phyloP scores from a whole-genome alignment of 1,140 invertebrate species.

The Neoseiulus cucumeris region DNA sequence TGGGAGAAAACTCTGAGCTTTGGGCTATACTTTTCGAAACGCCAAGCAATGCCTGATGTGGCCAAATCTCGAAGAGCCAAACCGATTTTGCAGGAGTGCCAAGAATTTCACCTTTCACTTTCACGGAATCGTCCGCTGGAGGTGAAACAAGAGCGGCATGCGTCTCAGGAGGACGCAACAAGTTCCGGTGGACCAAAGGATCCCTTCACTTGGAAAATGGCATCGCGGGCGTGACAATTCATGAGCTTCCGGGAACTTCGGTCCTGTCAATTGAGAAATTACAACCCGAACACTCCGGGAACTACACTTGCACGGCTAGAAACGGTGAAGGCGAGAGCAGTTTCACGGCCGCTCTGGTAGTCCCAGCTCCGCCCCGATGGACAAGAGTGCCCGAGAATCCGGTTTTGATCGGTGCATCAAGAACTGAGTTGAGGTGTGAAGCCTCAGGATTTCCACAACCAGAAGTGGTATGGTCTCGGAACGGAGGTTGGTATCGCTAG shows the following conservation, averaged over 20 bases:
- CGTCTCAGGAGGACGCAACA: not conserved
- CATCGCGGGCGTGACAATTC: not conserved
- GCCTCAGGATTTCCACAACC: not conserved
- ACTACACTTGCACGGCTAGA: conserved; percentile 13
- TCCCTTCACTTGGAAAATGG: not conserved
- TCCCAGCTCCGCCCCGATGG: not conserved
- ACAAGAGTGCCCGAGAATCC: not conserved
- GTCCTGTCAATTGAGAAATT: conserved; percentile 12
- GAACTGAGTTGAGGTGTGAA: not conserved
- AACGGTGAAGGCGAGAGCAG: not conserved
- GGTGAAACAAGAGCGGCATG: not conserved
- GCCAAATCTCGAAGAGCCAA: no score
- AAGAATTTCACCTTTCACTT: not conserved
- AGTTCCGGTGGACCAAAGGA: not conserved
- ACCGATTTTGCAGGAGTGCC: not conserved
- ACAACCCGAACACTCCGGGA: conserved; percentile 12
- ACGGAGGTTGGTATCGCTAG: conserved; percentile 5
- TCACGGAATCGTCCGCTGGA: not conserved
- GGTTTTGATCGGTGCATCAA: not conserved
- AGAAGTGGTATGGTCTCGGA: not conserved
- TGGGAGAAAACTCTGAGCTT: no score
- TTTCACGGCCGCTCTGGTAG: not conserved
- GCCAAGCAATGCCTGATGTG: no score
- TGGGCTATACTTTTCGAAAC: no score
- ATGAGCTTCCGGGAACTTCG: not conserved